Percentiles rank a stretch among this genome's conserved stretches.
phyloP scores from a whole-genome alignment of 1,140 invertebrate genomes.

The Atta colombica region DNA sequence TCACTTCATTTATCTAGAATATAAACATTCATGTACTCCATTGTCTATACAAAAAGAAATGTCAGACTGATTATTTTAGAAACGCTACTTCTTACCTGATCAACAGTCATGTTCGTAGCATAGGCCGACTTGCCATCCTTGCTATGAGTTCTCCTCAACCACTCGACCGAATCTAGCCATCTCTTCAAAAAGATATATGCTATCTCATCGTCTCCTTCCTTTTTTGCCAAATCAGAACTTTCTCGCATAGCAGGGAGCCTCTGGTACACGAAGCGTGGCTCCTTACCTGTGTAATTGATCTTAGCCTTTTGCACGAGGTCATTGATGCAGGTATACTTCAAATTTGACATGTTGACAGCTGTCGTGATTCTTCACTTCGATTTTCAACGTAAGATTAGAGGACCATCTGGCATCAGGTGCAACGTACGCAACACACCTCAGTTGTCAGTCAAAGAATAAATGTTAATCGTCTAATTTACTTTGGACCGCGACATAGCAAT shows the following conservation, averaged over 20 bases:
- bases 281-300: slow-evolving; percentile 65
- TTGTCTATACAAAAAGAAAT: background rate
- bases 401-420: background rate
- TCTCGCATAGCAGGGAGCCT: slow-evolving; percentile 88
- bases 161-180: slow-evolving; percentile 89
- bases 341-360: slow-evolving; percentile 36
- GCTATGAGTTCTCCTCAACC: slow-evolving; percentile 87
- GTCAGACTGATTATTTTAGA: slow-evolving; percentile 74
- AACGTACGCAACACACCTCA: background rate
- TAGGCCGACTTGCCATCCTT: slow-evolving; percentile 85
- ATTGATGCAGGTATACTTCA: slow-evolving; percentile 36
- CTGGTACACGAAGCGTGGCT: slow-evolving; percentile 81
- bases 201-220: slow-evolving; percentile 89
- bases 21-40: slow-evolving; percentile 64
- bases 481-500: background rate
- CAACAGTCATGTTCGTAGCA: slow-evolving; percentile 86
- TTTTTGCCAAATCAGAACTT: slow-evolving; percentile 86
- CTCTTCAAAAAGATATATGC: slow-evolving; percentile 91
- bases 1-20: slow-evolving; percentile 76
- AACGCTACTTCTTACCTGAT: slow-evolving; percentile 87
- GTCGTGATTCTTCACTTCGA: background rate
- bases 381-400: background rate
- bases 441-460: background rate
- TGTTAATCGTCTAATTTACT: slow-evolving; percentile 47
- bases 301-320: slow-evolving; percentile 59